Percentiles rank a stretch among this genome's conserved stretches.
These are phyloP conservation scores for Capitulum mitella DNA, from an alignment of 2,888 invertebrate species.

Conservation along the genomic window DNA sequence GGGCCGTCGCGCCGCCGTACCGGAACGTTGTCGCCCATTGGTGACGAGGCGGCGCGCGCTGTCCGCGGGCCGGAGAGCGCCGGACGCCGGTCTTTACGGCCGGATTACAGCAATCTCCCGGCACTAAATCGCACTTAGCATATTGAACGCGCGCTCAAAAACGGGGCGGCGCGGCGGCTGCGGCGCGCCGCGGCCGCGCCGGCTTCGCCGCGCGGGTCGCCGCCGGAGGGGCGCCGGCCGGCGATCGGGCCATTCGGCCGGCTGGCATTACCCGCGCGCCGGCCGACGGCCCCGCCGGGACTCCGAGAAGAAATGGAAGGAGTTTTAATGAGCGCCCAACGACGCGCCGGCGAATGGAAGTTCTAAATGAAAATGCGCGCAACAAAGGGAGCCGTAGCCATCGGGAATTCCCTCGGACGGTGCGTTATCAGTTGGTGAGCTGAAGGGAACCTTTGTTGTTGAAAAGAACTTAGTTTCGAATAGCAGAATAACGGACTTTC, in stretches of 20 bases:
- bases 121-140: neutral
- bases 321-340: neutral
- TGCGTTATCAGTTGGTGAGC: neutral
- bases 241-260: neutral
- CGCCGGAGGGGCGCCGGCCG: neutral
- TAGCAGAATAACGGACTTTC: no score
- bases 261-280: neutral
- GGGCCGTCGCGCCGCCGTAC: neutral
- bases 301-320: neutral
- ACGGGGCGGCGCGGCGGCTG: neutral
- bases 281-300: neutral
- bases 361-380: slow-evolving; percentile 9
- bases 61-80: neutral
- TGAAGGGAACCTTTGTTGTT: no score
- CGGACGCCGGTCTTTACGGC: neutral
- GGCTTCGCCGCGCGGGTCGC: neutral
- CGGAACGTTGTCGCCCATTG: neutral
- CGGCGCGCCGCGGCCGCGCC: neutral
- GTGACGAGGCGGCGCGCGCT: neutral
- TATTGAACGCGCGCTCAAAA: neutral
- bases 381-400: neutral
- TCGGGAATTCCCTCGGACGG: neutral
- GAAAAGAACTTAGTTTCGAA: no score
- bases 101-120: neutral
- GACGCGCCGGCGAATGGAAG: neutral